Evolutionary conservation across 2,113 vertebrate species (phyloP), one percentile per base, ranked within the genome.

Genomic region (Thunnus maccoyii): DNA sequence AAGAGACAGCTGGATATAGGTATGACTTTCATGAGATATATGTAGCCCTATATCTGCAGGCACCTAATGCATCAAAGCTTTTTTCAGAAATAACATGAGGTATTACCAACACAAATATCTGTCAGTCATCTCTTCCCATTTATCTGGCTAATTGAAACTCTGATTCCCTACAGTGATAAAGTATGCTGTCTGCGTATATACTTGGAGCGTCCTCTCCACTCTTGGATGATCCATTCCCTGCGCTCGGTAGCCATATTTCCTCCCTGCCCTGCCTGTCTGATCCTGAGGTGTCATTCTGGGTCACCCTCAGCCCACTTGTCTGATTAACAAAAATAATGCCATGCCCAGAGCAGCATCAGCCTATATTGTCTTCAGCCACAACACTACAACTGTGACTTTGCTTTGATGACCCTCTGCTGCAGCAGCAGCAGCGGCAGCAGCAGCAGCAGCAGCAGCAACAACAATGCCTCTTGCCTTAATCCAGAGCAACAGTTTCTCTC

Each of bases 321-420:
- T 89, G 85, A 89, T 91, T 81, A 88, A 90, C 80, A 82, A 79
- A 91, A 88, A 89, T 89, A 82, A 87, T 61, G 48, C 62, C 50
- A 50, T 68, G 78, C 88, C 83, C 46, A 61, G 80, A 84, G 83
- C 70, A 58, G 58, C 76, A 76, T 62, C 83, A 79, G 72, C 50
- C 78, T 71, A 82, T 85, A 80, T 83, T 81, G 82, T 88, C 74
- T 84, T 73, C 64, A 86, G 77, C 82, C 81, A 78, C 55, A 82
- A 67, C 16, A 27, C 44, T 62, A 36, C 63, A 47, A 56, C 46
- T 76, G 79, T 78, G 89, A 86, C 83, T 86, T 86, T 89, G 86
- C 75, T 85, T 83, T 90, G 81, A 87, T 83, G 82, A 86, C 80
- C 83, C 86, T 86, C 69, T 57, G 57, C 72, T 60, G 51, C 58